Percentiles rank a stretch among this genome's conserved stretches.
Conservation (phyloP, 2,113 vertebrate genomes). For the Microcebus griseorufus region DNA sequence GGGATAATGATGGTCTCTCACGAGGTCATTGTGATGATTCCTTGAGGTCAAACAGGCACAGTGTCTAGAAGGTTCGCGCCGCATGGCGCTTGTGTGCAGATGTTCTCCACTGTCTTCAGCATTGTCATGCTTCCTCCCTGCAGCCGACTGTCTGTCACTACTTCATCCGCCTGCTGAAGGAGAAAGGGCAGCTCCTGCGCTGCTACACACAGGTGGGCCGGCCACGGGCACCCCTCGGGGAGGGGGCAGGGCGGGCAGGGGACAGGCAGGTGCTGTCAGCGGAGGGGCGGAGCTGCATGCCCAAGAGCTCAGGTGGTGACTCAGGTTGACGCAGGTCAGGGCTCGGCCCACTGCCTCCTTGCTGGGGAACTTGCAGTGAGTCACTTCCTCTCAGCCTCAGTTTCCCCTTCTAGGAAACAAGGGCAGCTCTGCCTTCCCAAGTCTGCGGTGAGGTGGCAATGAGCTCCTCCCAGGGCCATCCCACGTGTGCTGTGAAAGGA, state of each 20-base stretch:
- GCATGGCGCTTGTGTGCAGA: accelerated
- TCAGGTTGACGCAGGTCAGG: not conserved
- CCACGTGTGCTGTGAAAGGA: not conserved
- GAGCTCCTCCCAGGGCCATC: not conserved
- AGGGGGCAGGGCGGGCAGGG: accelerated
- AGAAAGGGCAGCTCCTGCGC: constrained; percentile 91
- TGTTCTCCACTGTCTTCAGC: accelerated
- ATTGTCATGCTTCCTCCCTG: accelerated
- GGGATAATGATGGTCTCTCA: not conserved
- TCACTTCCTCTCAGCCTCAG: not conserved
- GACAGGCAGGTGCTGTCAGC: not conserved
- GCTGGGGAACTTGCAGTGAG: not conserved
- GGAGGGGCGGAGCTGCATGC: not conserved
- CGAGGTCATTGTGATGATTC: not conserved
- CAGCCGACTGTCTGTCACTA: constrained; percentile 95
- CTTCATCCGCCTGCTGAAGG: constrained; percentile 94
- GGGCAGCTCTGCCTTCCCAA: not conserved
- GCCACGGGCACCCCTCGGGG: accelerated
- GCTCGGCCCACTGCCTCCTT: not conserved
- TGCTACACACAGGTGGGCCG: constrained; percentile 93
- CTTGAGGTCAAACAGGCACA: accelerated
- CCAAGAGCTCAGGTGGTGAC: not conserved
- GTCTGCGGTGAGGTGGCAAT: not conserved
- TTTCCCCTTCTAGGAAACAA: not conserved
- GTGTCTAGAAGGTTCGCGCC: not conserved